Evolutionary conservation across 2,888 invertebrate species (phyloP), one percentile per base, ranked within the genome.

Genomic region (Ramazzottius varieornatus): DNA sequence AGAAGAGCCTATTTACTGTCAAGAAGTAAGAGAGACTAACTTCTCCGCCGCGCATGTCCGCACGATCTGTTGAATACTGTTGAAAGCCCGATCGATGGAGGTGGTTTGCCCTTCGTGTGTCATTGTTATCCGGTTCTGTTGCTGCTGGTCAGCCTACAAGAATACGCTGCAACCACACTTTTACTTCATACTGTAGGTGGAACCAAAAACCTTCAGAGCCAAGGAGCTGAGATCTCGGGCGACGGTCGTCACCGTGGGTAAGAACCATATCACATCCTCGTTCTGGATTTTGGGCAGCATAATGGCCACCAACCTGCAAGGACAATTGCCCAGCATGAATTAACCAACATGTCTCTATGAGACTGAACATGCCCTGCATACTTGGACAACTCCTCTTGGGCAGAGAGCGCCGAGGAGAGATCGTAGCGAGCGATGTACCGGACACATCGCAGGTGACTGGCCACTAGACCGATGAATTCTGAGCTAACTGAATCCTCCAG

Each of bases 21-120:
- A 40, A 40, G 20, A 40, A 40, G 40, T 13, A 40, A 40, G 40
- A 40, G 40, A 40, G 40, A 40, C 8, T 20, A 40, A 54, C 54
- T 54, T 54, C 24, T 54, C 54, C 4, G 54, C 54, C 8, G 54
- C 54, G 54, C 54, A 54, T 16, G 54, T 54, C n/a, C 54, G 54
- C 4, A 54, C 54, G 20, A 54, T n/a, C n/a, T 16, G 20, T 29
- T 54, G 54, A 29, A 54, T 54, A 4, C 20, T 54, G 29, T 54
- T 54, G 54, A 54, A 54, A 29, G 54, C 54, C 29, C 54, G 54
- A 29, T 54, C 54, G 54, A 54, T 54, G 54, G n/a, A 8, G 13
- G 54, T 24, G n/a, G 29, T 29, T 24, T 54, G 54, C 20, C 54
- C 54, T 24, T 54, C 54, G 4, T 16, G 20, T 4, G 20, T 13